These are phyloP conservation scores for Paedocypris micromegethes DNA, from an alignment of 2,797 vertebrate genomes.

Conservation along the genomic window DNA sequence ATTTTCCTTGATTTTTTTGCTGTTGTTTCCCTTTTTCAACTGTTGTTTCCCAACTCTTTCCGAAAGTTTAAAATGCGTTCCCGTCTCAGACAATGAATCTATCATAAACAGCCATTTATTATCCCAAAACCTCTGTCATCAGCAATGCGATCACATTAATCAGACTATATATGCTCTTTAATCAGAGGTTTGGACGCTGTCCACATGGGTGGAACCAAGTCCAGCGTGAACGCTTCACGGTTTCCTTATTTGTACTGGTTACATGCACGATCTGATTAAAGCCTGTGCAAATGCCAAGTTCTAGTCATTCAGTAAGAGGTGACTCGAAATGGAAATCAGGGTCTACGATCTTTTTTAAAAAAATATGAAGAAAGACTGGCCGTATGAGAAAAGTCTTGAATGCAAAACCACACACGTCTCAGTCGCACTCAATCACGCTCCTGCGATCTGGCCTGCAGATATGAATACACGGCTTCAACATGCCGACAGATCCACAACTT, in stretches of 20 bases:
- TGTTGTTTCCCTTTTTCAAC: no score
- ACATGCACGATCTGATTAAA: slow-evolving; percentile 47
- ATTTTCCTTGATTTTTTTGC: no score
- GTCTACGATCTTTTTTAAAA: slow-evolving; percentile 25
- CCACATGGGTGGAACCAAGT: slow-evolving; percentile 56
- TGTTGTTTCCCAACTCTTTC: no score
- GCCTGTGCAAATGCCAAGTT: slow-evolving; percentile 5
- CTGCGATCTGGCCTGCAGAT: not conserved
- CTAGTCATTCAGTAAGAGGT: slow-evolving; percentile 14
- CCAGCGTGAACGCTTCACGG: slow-evolving; percentile 20
- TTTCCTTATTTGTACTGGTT: slow-evolving; percentile 34
- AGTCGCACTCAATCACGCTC: not conserved
- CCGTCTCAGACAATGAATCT: slow-evolving; percentile 45
- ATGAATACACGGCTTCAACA: no score
- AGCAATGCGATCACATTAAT: slow-evolving; percentile 62
- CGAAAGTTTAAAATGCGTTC: slow-evolving; percentile 43
- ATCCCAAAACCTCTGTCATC: slow-evolving; percentile 59
- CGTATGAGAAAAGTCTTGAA: slow-evolving; percentile 15
- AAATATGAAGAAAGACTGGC: not conserved
- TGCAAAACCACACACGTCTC: not conserved
- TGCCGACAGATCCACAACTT: no score
- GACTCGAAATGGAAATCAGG: slow-evolving; percentile 21
- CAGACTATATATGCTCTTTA: slow-evolving; percentile 66
- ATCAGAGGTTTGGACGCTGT: slow-evolving; percentile 59
- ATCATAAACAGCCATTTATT: slow-evolving; percentile 61